phyloP scores from a whole-genome alignment of 2,797 vertebrate genomes.

The Falco concolor region DNA sequence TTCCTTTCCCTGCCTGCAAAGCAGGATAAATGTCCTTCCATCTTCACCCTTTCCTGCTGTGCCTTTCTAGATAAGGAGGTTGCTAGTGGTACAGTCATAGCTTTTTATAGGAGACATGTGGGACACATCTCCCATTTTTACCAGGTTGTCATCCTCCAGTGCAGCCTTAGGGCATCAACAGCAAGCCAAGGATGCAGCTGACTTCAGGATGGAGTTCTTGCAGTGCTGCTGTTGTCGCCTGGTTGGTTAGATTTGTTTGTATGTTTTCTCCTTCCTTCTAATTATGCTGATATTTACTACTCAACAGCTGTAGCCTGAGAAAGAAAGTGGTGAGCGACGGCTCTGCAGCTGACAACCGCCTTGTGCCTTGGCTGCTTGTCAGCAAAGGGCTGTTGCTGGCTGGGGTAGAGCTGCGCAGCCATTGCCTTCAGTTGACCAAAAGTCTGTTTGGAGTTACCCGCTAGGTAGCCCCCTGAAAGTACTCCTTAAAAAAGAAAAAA shows the following conservation, averaged over 20 bases:
- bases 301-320: constrained; percentile 36
- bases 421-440: neutral
- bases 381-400: neutral
- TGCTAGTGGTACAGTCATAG: neutral
- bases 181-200: neutral
- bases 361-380: constrained; percentile 20
- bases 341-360: constrained; percentile 13
- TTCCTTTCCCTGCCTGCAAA: neutral
- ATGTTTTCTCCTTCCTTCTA: constrained; percentile 7
- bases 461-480: neutral
- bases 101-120: neutral
- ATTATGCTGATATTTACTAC: constrained; percentile 25
- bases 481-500: too few relatives aligned
- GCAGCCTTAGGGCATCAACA: neutral
- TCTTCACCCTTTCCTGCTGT: neutral
- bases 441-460: neutral
- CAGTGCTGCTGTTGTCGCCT: neutral
- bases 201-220: neutral
- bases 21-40: neutral
- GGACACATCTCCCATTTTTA: neutral
- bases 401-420: neutral
- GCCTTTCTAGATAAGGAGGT: neutral
- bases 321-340: neutral
- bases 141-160: neutral
- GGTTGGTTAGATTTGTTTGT: neutral